These are phyloP conservation scores for Heliconius ismenius DNA, from an alignment of 2,888 invertebrate species.

Conservation along the genomic window DNA sequence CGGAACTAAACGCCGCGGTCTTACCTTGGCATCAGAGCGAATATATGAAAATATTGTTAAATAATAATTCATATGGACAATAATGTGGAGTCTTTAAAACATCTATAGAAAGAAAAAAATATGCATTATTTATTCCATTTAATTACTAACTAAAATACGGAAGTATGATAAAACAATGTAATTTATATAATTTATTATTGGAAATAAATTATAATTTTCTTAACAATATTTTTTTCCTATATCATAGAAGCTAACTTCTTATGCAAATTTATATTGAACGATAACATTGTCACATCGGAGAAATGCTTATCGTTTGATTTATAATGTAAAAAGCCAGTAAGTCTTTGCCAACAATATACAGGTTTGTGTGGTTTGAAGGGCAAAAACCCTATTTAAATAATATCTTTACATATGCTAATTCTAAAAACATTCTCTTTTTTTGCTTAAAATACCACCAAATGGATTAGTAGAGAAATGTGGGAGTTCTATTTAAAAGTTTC, in stretches of 20 bases:
- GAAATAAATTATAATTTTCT: background rate
- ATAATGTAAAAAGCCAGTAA: background rate
- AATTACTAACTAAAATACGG: background rate
- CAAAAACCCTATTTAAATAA: background rate
- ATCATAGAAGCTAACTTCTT: background rate
- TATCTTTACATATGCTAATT: background rate
- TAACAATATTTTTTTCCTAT: background rate
- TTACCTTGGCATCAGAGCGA: too few species aligned
- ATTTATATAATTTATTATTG: background rate
- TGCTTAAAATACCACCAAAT: background rate
- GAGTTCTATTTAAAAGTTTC: background rate
- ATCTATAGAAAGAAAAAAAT: background rate
- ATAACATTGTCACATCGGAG: background rate
- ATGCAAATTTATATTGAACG: background rate
- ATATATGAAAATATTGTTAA: too few species aligned
- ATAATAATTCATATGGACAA: too few species aligned
- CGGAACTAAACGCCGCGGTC: too few species aligned
- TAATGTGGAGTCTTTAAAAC: background rate
- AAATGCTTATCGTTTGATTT: constrained; percentile 5
- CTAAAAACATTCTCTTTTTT: background rate
- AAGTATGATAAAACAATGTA: background rate
- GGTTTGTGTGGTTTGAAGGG: background rate
- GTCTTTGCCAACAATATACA: background rate
- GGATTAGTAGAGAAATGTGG: background rate
- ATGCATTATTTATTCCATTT: background rate